Evolutionary conservation across 1,140 invertebrate genomes (phyloP).

Genomic region (Paralvinella palmiformis): DNA sequence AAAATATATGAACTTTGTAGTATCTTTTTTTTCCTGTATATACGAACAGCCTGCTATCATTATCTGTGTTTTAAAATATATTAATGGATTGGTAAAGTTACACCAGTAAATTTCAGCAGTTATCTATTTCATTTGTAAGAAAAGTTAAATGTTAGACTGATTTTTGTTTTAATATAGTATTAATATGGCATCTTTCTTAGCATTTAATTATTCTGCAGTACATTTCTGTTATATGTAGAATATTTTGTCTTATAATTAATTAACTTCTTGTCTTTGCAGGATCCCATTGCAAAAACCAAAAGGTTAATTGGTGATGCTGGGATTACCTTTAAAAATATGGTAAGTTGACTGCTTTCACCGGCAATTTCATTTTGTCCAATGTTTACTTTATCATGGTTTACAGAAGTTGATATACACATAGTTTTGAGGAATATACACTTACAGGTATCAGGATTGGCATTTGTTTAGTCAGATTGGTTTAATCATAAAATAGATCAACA

Average conservation of each 20-base stretch:
- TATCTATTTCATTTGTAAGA: background rate
- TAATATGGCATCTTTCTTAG: background rate
- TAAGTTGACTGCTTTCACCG: no score
- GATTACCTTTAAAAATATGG: conserved; percentile 65
- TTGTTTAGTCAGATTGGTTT: no score
- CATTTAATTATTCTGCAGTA: background rate
- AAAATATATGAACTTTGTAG: no score
- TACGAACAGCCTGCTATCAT: background rate
- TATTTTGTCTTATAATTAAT: background rate
- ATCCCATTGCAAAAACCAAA: conserved; percentile 60
- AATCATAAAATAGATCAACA: no score
- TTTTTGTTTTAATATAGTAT: background rate
- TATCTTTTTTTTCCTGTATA: background rate
- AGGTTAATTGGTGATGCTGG: conserved; percentile 61
- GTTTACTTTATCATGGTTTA: no score
- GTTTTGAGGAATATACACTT: no score
- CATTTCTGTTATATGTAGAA: background rate
- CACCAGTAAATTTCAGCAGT: background rate
- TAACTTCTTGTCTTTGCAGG: conserved; percentile 54
- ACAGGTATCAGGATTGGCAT: no score
- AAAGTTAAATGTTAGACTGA: no score
- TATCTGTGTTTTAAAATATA: background rate
- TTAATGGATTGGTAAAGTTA: background rate
- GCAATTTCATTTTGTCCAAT: no score
- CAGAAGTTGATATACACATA: no score